phyloP scores from a whole-genome alignment of 2,113 vertebrate genomes.

The Aegithalos caudatus region DNA sequence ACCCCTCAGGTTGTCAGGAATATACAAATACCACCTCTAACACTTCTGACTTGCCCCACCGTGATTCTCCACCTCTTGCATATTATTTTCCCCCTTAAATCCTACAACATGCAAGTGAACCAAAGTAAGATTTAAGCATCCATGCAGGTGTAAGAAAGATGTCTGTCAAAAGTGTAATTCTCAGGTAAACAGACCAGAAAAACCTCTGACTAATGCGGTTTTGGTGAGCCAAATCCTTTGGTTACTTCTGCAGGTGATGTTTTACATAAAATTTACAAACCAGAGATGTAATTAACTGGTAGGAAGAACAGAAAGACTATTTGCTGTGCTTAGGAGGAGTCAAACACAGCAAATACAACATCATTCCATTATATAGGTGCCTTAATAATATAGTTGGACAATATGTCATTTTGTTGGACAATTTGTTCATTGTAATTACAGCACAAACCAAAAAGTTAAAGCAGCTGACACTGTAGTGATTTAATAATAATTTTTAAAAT shows the following conservation, averaged over 20 bases:
- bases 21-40: background rate
- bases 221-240: background rate
- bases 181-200: background rate
- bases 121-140: background rate
- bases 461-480: background rate
- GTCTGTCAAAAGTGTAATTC: background rate
- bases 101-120: background rate
- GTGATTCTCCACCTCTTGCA: background rate
- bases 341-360: background rate
- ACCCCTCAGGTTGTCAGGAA: background rate
- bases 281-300: background rate
- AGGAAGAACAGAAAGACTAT: background rate
- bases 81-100: background rate
- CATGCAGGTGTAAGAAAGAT: background rate
- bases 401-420: background rate
- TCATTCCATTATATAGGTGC: background rate
- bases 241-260: background rate
- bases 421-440: background rate
- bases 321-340: background rate
- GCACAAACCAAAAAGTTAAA: background rate
- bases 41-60: background rate
- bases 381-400: background rate
- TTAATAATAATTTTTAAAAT: background rate
- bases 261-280: background rate
- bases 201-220: background rate